phyloP scores from a whole-genome alignment of 64 coral and sea anemone species.

The Montipora sp. region DNA sequence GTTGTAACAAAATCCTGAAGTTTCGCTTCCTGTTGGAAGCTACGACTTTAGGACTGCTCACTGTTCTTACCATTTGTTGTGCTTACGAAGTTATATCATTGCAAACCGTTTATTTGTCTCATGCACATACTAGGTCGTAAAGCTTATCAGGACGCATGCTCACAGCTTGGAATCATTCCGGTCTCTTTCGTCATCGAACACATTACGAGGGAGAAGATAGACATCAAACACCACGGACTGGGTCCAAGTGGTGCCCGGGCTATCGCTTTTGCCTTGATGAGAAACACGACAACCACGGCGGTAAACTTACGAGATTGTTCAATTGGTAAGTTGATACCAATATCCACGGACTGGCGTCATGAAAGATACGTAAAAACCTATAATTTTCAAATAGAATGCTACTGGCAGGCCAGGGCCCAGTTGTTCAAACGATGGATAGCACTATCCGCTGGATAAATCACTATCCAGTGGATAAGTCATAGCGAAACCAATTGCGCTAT shows the following conservation, averaged over 20 bases:
- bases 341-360: neutral
- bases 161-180: constrained; percentile 81
- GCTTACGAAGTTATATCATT: too few species aligned
- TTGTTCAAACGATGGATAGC: too few species aligned
- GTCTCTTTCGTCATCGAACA: constrained; percentile 89
- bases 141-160: constrained; percentile 73
- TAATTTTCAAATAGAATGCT: neutral
- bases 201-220: constrained; percentile 63
- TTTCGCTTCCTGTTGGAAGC: too few species aligned
- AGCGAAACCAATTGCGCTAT: too few species aligned
- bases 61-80: too few species aligned
- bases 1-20: too few species aligned
- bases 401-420: too few species aligned
- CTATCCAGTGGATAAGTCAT: too few species aligned
- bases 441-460: too few species aligned
- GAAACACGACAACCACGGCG: constrained; percentile 80
- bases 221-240: constrained; percentile 95
- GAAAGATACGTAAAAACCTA: too few species aligned
- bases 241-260: constrained; percentile 89
- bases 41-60: too few species aligned
- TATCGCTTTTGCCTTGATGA: constrained; percentile 70
- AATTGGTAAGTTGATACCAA: constrained; percentile 50
- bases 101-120: too few species aligned
- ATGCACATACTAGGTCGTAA: constrained; percentile 43
- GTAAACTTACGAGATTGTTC: constrained; percentile 86